phyloP scores from a whole-genome alignment of 2,797 vertebrate species.

The Poecilia gillii region DNA sequence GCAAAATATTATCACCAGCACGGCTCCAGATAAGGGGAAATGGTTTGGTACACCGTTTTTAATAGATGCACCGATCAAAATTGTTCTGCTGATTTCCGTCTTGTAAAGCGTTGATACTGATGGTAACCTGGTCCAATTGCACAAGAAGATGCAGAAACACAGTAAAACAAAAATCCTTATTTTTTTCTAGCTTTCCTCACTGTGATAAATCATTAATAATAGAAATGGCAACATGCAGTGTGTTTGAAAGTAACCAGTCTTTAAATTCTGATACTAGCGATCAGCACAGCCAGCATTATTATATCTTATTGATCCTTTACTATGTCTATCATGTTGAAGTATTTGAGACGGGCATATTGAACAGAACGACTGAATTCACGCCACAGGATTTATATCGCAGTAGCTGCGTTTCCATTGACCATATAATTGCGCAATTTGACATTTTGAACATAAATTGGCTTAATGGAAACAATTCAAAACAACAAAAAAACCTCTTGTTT shows the following conservation, averaged over 20 bases:
- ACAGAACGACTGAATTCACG: not conserved
- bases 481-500: no score
- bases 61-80: conserved; percentile 28
- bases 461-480: no score
- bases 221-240: not conserved
- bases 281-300: not conserved
- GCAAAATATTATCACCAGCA: conserved; percentile 94
- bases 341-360: not conserved
- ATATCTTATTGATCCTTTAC: not conserved
- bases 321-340: not conserved
- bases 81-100: not conserved
- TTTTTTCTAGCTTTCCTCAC: not conserved
- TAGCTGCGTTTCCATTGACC: no score
- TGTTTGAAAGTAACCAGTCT: not conserved
- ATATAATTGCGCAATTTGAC: no score
- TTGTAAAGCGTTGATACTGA: not conserved
- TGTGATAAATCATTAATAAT: not conserved
- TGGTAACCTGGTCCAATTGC: not conserved
- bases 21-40: conserved; percentile 91
- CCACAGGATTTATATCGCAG: no score
- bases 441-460: no score
- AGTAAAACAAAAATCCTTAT: not conserved
- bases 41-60: conserved; percentile 90
- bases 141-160: not conserved
- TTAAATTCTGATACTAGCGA: not conserved